Evolutionary conservation across 2,888 invertebrate species (phyloP).

Genomic region (Brachycybe producta): DNA sequence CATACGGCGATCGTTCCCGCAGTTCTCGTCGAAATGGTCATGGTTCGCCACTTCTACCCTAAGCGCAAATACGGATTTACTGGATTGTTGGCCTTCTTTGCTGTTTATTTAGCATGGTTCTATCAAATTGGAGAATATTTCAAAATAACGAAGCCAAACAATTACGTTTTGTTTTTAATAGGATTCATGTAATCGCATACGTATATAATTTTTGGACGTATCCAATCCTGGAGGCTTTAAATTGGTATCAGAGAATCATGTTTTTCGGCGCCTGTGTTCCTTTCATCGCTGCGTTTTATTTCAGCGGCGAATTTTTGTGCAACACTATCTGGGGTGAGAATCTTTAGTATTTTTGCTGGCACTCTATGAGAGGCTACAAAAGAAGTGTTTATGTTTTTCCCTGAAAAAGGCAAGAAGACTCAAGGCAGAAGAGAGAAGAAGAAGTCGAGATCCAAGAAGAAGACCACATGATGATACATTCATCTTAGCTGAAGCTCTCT

Average conservation of each 20-base stretch:
- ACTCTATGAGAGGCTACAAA: too few species aligned
- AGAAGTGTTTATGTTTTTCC: too few species aligned
- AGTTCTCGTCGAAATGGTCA: slow-evolving; percentile 57
- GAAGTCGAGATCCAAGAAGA: too few species aligned
- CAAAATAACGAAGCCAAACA: neutral
- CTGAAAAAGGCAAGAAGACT: too few species aligned
- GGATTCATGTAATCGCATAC: slow-evolving; percentile 8
- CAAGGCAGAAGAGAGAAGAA: too few species aligned
- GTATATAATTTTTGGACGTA: slow-evolving; percentile 65
- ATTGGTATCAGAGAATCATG: slow-evolving; percentile 52
- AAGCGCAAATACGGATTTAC: slow-evolving; percentile 48
- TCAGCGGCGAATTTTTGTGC: slow-evolving; percentile 59
- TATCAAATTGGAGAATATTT: neutral
- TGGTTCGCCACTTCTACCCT: slow-evolving; percentile 66
- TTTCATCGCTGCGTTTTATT: slow-evolving; percentile 51
- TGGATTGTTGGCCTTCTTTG: slow-evolving; percentile 50
- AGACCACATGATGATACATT: too few species aligned
- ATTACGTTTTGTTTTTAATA: neutral
- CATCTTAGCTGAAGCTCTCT: too few species aligned
- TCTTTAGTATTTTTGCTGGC: too few species aligned
- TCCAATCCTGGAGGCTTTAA: slow-evolving; percentile 67
- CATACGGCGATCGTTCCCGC: slow-evolving; percentile 77
- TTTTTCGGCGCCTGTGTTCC: slow-evolving; percentile 47
- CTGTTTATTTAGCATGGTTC: slow-evolving; percentile 59
- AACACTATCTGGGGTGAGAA: slow-evolving; percentile 57